phyloP scores from a whole-genome alignment of 2,888 invertebrate species.

The Cheilosia scutellata region DNA sequence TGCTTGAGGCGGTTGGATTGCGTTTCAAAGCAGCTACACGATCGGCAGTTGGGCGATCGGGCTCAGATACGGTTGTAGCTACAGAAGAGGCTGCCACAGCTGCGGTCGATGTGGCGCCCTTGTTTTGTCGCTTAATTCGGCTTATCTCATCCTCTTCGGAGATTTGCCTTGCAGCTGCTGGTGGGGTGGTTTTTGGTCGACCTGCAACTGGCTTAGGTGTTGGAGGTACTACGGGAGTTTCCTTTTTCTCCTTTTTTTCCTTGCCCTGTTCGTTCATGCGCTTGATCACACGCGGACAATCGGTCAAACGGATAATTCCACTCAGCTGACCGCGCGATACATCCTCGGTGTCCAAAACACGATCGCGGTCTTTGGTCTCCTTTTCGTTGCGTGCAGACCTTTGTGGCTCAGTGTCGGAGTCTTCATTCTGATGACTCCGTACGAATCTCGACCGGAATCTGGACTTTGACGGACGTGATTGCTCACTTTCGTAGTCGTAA shows the following conservation, averaged over 20 bases:
- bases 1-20: conserved; percentile 79
- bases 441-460: conserved; percentile 90
- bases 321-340: conserved; percentile 94
- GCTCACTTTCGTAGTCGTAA: conserved; percentile 88
- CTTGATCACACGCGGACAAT: conserved; percentile 95
- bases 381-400: conserved; percentile 87
- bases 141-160: conserved; percentile 96
- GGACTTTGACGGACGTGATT: conserved; percentile 86
- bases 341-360: conserved; percentile 94
- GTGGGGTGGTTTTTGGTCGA: conserved; percentile 84
- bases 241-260: conserved; percentile 91
- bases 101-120: conserved; percentile 87
- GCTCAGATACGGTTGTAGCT: conserved; percentile 83
- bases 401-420: conserved; percentile 90
- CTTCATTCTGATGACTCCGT: conserved; percentile 89
- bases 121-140: conserved; percentile 94
- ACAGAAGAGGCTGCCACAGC: conserved; percentile 80
- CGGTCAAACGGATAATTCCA: conserved; percentile 94
- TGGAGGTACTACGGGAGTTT: conserved; percentile 87
- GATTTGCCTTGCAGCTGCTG: conserved; percentile 90
- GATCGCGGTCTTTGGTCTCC: conserved; percentile 87
- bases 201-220: conserved; percentile 85
- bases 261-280: conserved; percentile 92
- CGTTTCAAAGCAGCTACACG: conserved; percentile 85
- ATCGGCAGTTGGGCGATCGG: conserved; percentile 85